A percentile compares a stretch with the other conserved stretches of the same genome.
These are phyloP conservation scores for Phlogophora meticulosa DNA, from an alignment of 2,888 invertebrate species.

Conservation along the genomic window DNA sequence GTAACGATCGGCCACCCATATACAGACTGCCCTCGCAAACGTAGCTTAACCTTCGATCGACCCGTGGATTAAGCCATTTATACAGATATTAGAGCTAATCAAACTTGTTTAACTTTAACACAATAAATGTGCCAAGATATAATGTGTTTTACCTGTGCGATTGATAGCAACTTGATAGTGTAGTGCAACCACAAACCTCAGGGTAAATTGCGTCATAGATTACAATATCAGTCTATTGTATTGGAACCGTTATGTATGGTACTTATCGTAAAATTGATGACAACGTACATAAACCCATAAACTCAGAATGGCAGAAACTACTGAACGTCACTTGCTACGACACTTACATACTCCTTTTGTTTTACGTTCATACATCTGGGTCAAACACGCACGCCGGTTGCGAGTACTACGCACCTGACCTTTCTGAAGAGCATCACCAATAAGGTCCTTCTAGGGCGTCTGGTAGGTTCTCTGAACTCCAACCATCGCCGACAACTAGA, in stretches of 20 bases:
- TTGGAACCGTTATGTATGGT: not conserved
- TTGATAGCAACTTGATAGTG: slow-evolving; percentile 26
- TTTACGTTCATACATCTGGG: too few relatives aligned
- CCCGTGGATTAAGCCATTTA: too few relatives aligned
- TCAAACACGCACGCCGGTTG: too few relatives aligned
- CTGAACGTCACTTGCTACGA: too few relatives aligned
- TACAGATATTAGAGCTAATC: not conserved
- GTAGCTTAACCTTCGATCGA: too few relatives aligned
- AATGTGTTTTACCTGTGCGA: not conserved
- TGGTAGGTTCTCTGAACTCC: not conserved
- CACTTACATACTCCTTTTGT: too few relatives aligned
- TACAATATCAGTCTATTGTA: not conserved
- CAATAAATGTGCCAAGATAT: not conserved
- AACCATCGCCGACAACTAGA: not conserved
- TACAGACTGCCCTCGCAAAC: too few relatives aligned
- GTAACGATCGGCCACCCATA: too few relatives aligned
- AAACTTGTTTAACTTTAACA: not conserved
- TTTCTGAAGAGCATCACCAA: too few relatives aligned
- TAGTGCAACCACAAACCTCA: slow-evolving; percentile 33
- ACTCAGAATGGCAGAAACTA: too few relatives aligned
- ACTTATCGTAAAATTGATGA: not conserved
- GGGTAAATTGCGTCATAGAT: slow-evolving; percentile 23
- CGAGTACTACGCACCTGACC: too few relatives aligned
- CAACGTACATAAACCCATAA: too few relatives aligned
- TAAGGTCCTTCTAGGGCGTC: not conserved